Conservation (phyloP, 2,113 vertebrate genomes). For the Oryzias javanicus region DNA sequence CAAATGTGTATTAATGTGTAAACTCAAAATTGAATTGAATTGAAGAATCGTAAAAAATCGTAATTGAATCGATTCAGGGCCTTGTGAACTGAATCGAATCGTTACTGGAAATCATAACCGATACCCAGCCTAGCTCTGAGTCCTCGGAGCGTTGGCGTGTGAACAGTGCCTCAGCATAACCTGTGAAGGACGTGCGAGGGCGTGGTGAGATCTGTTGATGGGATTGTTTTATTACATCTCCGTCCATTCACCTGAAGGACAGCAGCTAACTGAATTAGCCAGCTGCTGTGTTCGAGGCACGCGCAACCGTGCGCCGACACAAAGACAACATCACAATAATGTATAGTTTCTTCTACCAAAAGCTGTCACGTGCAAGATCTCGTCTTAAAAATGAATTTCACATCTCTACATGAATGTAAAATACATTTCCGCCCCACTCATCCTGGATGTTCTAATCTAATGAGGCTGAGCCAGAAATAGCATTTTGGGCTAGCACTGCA, state of each 20-base stretch:
- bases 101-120: too few relatives aligned
- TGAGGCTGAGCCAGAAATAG: conserved; percentile 75
- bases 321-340: conserved; percentile 40
- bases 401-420: not conserved
- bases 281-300: conserved; percentile 51
- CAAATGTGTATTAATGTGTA: too few relatives aligned
- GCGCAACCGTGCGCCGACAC: conserved; percentile 29
- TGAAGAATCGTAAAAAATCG: too few relatives aligned
- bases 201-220: conserved; percentile 65
- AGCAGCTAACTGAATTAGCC: conserved; percentile 75
- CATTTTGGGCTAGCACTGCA: conserved; percentile 66
- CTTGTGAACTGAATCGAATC: too few relatives aligned
- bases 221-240: conserved; percentile 77
- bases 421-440: conserved; percentile 41
- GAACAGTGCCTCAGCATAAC: conserved; percentile 39
- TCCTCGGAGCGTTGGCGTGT: not conserved
- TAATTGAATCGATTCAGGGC: too few relatives aligned
- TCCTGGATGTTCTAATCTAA: conserved; percentile 72
- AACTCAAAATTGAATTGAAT: too few relatives aligned
- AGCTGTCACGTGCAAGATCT: conserved; percentile 21
- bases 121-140: too few relatives aligned
- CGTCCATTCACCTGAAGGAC: conserved; percentile 77
- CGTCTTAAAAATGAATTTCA: conserved; percentile 17
- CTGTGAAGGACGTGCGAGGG: conserved; percentile 72
- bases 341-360: conserved; percentile 4